Conservation (phyloP, 2,113 vertebrate species). For the Dasyurus viverrinus region DNA sequence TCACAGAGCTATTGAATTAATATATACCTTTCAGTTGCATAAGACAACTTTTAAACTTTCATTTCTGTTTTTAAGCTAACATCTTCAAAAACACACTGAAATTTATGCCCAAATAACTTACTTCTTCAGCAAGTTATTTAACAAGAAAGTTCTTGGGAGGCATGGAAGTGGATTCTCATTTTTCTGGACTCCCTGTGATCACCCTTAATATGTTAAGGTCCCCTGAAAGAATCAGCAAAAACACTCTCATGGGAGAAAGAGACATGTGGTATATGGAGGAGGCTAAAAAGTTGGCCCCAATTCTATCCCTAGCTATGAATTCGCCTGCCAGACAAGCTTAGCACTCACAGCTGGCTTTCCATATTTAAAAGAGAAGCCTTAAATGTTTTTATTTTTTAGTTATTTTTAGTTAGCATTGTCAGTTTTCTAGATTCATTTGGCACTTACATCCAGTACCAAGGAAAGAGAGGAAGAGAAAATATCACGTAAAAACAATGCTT, state of each 20-base stretch:
- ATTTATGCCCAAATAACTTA: neutral
- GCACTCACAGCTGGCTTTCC: conserved; percentile 15
- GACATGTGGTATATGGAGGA: neutral
- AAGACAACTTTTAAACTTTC: neutral
- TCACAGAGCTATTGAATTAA: neutral
- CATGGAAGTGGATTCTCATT: neutral
- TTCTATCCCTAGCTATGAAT: neutral
- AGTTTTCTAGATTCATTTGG: conserved; percentile 37
- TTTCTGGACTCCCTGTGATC: neutral
- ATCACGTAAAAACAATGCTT: neutral
- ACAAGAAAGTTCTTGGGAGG: neutral
- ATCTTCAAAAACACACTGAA: neutral
- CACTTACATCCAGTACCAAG: conserved; percentile 15
- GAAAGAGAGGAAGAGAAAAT: neutral
- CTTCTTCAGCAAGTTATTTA: neutral
- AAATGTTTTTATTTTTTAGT: conserved; percentile 54
- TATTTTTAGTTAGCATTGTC: conserved; percentile 58
- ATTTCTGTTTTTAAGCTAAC: conserved; percentile 11
- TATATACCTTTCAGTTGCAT: neutral
- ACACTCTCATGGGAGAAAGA: neutral
- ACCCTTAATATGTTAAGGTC: neutral
- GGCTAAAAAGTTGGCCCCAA: neutral
- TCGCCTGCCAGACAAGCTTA: neutral
- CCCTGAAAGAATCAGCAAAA: neutral
- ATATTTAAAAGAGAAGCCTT: conserved; percentile 14